Evolutionary conservation across 1,140 invertebrate species (phyloP).

Genomic region (Anoplolepis gracilipes): DNA sequence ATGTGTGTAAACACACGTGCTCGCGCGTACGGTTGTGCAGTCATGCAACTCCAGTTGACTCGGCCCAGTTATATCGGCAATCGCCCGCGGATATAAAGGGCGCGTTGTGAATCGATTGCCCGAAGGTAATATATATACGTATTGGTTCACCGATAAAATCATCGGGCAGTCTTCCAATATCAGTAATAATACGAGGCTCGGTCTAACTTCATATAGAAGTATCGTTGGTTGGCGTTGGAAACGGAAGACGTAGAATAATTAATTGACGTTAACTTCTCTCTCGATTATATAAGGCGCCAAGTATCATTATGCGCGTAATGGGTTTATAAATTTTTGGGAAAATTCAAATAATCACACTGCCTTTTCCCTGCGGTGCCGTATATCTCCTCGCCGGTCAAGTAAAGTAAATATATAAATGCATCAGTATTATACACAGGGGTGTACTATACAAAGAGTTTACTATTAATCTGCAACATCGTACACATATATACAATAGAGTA

Average conservation of each 20-base stretch:
- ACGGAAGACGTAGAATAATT: neutral
- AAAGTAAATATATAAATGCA: slow-evolving; percentile 55
- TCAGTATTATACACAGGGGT: slow-evolving; percentile 51
- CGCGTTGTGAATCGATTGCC: slow-evolving; percentile 22
- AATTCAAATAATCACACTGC: slow-evolving; percentile 46
- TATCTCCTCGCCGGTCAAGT: slow-evolving; percentile 46
- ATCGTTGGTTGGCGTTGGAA: neutral
- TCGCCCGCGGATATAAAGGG: slow-evolving; percentile 44
- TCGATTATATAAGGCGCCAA: neutral
- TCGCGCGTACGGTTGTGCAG: neutral
- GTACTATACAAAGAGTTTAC: slow-evolving; percentile 42
- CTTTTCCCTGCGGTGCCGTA: slow-evolving; percentile 45
- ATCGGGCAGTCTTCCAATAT: slow-evolving; percentile 48
- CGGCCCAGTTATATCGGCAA: slow-evolving; percentile 41
- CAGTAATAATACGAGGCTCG: slow-evolving; percentile 29
- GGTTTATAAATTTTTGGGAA: slow-evolving; percentile 44
- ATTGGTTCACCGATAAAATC: slow-evolving; percentile 46
- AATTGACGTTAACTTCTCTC: neutral
- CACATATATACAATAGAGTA: slow-evolving; percentile 24
- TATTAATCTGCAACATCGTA: slow-evolving; percentile 32
- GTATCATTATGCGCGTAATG: slow-evolving; percentile 16
- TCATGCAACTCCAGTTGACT: slow-evolving; percentile 21
- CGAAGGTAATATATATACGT: neutral
- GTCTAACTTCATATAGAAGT: neutral
- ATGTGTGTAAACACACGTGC: slow-evolving; percentile 62